phyloP scores from a whole-genome alignment of 1,140 invertebrate genomes.

The Drosophila funebris region DNA sequence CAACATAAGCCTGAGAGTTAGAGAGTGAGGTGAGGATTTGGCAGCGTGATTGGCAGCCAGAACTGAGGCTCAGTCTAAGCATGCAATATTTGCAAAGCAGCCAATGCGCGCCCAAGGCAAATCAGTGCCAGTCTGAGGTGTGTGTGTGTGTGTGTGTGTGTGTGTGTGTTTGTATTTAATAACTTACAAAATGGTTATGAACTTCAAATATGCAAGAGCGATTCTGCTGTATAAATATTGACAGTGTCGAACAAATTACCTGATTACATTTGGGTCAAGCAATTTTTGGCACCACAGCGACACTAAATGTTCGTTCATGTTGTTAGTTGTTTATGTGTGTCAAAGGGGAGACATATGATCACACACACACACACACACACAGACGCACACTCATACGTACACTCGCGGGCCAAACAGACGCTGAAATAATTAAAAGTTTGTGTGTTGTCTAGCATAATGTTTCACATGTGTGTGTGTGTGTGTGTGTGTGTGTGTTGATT shows the following conservation, averaged over 20 bases:
- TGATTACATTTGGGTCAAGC: slow-evolving; percentile 78
- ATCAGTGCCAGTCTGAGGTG: slow-evolving; percentile 33
- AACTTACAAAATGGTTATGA: slow-evolving; percentile 71
- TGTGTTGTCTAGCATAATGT: slow-evolving; percentile 66
- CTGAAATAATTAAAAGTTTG: slow-evolving; percentile 77
- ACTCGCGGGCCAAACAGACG: slow-evolving; percentile 59
- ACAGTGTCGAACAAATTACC: slow-evolving; percentile 70
- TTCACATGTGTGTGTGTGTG: not conserved
- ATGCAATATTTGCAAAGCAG: slow-evolving; percentile 61
- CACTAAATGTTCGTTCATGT: slow-evolving; percentile 63
- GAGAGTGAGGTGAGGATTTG: not conserved
- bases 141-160: slow-evolving; percentile 5
- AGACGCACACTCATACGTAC: slow-evolving; percentile 17
- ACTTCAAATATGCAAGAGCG: slow-evolving; percentile 64
- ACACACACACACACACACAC: slow-evolving; percentile 14
- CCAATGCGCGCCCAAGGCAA: slow-evolving; percentile 27
- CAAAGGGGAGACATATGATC: slow-evolving; percentile 18
- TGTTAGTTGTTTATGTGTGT: slow-evolving; percentile 49
- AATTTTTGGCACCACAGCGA: slow-evolving; percentile 58
- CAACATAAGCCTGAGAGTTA: not conserved
- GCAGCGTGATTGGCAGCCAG: slow-evolving; percentile 11
- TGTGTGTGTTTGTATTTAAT: slow-evolving; percentile 42
- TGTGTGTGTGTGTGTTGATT: slow-evolving; percentile 17
- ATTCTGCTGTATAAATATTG: slow-evolving; percentile 56
- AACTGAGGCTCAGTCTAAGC: slow-evolving; percentile 26